Evolutionary conservation across 2,797 vertebrate genomes (phyloP), one percentile per base, ranked within the genome.

Genomic region (Urocyon cinereoargenteus): DNA sequence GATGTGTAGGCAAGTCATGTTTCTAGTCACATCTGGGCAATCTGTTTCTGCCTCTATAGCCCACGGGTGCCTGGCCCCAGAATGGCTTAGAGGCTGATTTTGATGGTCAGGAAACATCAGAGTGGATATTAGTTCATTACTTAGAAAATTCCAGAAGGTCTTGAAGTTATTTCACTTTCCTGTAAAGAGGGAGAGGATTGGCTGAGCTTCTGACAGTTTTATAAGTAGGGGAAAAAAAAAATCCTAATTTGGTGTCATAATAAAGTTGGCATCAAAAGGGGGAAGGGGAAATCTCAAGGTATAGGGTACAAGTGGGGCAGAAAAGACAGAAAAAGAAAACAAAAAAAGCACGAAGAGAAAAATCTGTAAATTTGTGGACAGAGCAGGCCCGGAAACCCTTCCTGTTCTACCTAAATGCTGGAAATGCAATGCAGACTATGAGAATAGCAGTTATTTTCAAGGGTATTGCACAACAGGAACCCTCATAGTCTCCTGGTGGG

Each of bases 151-250:
- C 26, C 51, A 86, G 13, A 10, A 61, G 45, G 3, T 36, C 16
- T 81, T 68, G 82, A 85, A 85, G 4, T 82, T 28, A 53, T 91
- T 84, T 72, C 12, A 75, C 21, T 78, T 91, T 66, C 9, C n/a
- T 66, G 6, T 73, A 64, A 94, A 90, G 36, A 85, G 87, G 6
- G 16, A 70, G 18, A 40, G 53, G 22, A 53, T 45, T 91, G 66
- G 5, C 15, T 93, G 22, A 66, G 34, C n/a, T 96, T 86, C 40
- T 86, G 22, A 89, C 16, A 59, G 36, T 57, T 94, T 95, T 36
- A 26, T 0, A 68, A 93, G n/a, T 31, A 3, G 40, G 31, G 3
- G 7, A 26, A 6, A 13, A n/a, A n/a, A 82, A 88, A 61, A 57
- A 57, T 53, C n/a, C 66, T 83, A 85, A 3, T 22, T 66, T 15